A percentile compares a stretch with the other conserved stretches of the same genome.
phyloP scores from a whole-genome alignment of 2,797 vertebrate genomes.

The Cygnus olor region DNA sequence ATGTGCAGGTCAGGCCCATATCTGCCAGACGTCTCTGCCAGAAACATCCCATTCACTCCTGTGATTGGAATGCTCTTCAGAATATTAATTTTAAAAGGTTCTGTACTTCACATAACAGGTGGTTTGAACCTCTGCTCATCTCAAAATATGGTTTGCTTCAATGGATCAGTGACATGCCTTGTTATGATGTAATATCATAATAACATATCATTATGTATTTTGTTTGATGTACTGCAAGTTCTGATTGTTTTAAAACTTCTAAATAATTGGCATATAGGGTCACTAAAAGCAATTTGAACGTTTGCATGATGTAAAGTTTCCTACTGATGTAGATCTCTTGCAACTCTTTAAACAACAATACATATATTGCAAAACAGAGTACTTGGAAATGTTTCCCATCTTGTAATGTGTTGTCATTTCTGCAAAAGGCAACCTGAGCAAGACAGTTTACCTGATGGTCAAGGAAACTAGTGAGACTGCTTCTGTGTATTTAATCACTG shows the following conservation, averaged over 20 bases:
- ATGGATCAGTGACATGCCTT: background rate
- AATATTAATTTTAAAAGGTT: background rate
- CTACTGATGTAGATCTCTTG: background rate
- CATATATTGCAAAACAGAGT: background rate
- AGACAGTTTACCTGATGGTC: background rate
- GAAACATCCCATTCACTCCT: background rate
- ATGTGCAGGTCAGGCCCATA: background rate
- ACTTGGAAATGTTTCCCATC: background rate
- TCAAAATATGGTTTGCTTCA: background rate
- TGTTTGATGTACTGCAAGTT: background rate
- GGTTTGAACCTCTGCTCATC: background rate
- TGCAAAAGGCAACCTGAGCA: background rate
- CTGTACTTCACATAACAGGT: background rate
- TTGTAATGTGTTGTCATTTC: background rate
- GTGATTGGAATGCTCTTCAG: background rate
- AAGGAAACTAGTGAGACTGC: background rate
- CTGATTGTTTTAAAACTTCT: background rate
- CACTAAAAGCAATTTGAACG: background rate
- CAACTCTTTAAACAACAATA: background rate
- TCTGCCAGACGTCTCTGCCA: background rate
- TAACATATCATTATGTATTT: background rate
- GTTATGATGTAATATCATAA: background rate
- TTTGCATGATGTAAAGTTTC: background rate
- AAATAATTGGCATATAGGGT: background rate
- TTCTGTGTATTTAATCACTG: background rate